Conservation (phyloP, 2,888 invertebrate genomes). For the Dyspetes luteomarginatus region DNA sequence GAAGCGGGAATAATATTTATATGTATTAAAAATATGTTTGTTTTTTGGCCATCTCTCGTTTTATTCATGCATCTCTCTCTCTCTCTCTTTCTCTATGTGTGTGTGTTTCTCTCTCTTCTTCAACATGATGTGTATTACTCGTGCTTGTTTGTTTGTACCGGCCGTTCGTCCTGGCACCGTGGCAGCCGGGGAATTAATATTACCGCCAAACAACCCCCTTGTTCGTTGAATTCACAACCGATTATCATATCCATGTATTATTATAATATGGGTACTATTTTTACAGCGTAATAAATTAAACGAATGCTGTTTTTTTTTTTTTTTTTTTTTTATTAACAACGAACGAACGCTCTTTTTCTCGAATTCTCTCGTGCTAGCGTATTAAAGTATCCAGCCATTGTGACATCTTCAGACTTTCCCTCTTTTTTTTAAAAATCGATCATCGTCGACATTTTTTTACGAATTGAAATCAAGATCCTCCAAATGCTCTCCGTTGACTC, state of each 20-base stretch:
- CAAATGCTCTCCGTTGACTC: no score
- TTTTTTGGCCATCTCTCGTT: neutral
- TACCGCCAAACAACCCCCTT: neutral
- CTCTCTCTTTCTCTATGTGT: neutral
- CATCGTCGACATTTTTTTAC: no score
- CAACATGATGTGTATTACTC: neutral
- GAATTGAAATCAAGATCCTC: no score
- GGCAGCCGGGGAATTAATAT: slow-evolving; percentile 31
- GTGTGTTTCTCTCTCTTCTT: neutral
- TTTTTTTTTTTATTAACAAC: neutral
- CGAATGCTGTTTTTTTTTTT: neutral
- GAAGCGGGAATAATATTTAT: slow-evolving; percentile 38
- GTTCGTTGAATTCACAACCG: slow-evolving; percentile 11
- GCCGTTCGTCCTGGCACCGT: slow-evolving; percentile 17
- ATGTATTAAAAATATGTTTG: slow-evolving; percentile 21
- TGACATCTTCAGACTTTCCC: no score
- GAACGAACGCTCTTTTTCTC: neutral
- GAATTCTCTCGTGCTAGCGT: neutral
- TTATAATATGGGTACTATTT: neutral
- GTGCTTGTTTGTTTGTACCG: slow-evolving; percentile 21
- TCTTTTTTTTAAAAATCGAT: no score
- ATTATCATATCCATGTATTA: slow-evolving; percentile 12
- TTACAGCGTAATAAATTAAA: neutral
- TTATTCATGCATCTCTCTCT: no score
- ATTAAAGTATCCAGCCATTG: neutral